Evolutionary conservation across 2,797 vertebrate species (phyloP).

Genomic region (Menidia menidia): DNA sequence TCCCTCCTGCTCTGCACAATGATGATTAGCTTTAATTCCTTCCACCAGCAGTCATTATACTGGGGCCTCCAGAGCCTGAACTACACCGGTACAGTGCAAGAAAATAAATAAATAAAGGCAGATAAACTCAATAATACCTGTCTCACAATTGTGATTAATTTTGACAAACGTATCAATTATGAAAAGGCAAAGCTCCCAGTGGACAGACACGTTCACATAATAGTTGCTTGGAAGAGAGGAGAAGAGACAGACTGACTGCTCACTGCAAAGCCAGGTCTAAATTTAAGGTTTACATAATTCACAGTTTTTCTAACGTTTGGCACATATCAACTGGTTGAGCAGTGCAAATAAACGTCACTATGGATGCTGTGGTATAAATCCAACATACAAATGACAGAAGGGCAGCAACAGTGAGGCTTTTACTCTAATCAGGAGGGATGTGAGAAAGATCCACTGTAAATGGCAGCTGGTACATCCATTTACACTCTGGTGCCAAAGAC

Average conservation of each 20-base stretch:
- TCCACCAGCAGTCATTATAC: constrained; percentile 77
- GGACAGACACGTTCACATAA: constrained; percentile 51
- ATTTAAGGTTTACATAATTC: background rate
- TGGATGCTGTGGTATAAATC: background rate
- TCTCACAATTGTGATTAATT: constrained; percentile 74
- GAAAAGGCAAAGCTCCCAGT: constrained; percentile 60
- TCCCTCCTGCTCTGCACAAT: constrained; percentile 78
- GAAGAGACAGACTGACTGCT: constrained; percentile 28
- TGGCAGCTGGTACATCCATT: background rate
- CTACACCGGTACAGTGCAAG: constrained; percentile 63
- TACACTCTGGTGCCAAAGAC: background rate
- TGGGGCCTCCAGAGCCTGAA: constrained; percentile 66
- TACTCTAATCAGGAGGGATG: background rate
- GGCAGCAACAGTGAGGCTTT: background rate
- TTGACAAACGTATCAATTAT: constrained; percentile 74
- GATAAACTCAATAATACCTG: constrained; percentile 76
- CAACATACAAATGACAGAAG: background rate
- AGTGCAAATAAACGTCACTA: background rate
- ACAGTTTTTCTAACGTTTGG: background rate
- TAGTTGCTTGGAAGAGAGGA: constrained; percentile 40
- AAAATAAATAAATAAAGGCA: constrained; percentile 73
- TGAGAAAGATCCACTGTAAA: background rate
- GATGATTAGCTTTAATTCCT: constrained; percentile 83
- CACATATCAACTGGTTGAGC: background rate
- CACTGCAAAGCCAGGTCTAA: constrained; percentile 7